Base-by-base conservation (phyloP, 1,140 invertebrate species). In the Macrosteles quadrilineatus region DNA sequence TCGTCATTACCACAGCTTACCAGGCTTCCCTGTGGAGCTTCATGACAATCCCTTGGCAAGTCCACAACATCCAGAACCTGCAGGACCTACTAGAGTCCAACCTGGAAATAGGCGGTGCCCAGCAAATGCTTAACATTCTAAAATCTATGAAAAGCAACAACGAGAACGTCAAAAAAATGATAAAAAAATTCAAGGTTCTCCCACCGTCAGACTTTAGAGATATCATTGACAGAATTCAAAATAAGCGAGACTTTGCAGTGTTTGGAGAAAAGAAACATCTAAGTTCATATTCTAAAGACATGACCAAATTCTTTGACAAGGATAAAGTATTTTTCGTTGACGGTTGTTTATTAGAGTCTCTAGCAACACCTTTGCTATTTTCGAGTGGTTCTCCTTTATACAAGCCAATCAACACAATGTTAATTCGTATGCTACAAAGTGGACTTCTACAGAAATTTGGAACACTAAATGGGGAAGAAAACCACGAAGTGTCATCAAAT, bases 351-450 rank as follows among this genome's bases (percentile, higher is more conserved):
- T 63, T 74, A 66, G 55, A 72, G 40, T 62, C 73, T 1, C 72
- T 73, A n/a, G 71, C 72, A 19, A 74, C 73, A 3, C 73, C 73
- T n/a, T 65, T 74, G 23, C 71, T 74, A 36, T 59, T 74, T 12
- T 66, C 67, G 19, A 47, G 55, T 1, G 69, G 69, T 12, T 74
- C 73, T 14, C 67, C 71, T 11, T 32, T 74, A n/a, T 40, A n/a
- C 11, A 55, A 73, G 19, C 64, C 69, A 0, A 36, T 74, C 0
- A 71, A 74, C 57, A 69, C 59, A 1, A 45, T 73, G 6, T 53
- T 74, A 4, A 59, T 64, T n/a, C 59, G 68, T 12, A 31, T 74
- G 19, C 68, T 73, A 55, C 72, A 74, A 43, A 73, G 67, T 12
- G 73, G 73, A 6, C 69, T 74, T 2, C 63, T 73, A 12, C 63